Percentiles rank a stretch among this genome's conserved stretches.
These are phyloP conservation scores for Melierax canorus DNA, from an alignment of 2,113 vertebrate genomes.

Conservation along the genomic window DNA sequence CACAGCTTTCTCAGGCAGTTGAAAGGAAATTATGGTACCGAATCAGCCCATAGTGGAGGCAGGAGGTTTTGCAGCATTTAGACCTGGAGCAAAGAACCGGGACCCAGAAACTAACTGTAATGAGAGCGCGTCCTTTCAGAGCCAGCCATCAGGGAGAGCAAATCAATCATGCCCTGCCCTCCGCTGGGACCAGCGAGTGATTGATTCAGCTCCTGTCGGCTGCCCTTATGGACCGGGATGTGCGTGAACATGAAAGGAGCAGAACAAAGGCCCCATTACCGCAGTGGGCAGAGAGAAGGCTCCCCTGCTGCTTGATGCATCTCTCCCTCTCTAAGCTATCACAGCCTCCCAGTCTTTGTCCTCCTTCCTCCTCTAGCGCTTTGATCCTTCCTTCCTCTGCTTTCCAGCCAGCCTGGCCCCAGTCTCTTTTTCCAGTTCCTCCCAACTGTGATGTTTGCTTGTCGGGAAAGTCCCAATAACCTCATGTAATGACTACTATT, in stretches of 20 bases:
- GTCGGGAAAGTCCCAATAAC: background rate
- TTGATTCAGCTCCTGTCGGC: constrained; percentile 50
- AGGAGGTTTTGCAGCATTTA: background rate
- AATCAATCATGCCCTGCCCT: constrained; percentile 35
- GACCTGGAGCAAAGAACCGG: background rate
- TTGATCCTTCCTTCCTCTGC: constrained; percentile 40
- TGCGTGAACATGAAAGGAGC: constrained; percentile 48
- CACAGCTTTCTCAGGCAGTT: background rate
- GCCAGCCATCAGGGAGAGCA: constrained; percentile 38
- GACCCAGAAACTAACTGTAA: constrained; percentile 3
- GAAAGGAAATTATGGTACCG: background rate
- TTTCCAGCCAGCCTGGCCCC: background rate
- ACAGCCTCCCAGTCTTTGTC: constrained; percentile 34
- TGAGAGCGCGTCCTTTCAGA: constrained; percentile 11
- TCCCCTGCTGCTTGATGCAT: constrained; percentile 60
- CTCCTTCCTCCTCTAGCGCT: constrained; percentile 13
- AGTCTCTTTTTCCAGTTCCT: background rate
- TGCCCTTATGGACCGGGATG: constrained; percentile 27
- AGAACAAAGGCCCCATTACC: constrained; percentile 60
- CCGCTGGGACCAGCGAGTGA: constrained; percentile 23
- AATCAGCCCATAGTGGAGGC: background rate
- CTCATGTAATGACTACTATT: accelerated
- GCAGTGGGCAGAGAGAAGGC: constrained; percentile 13
- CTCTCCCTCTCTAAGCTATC: constrained; percentile 11
- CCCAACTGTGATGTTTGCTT: background rate